These are phyloP conservation scores for Rutpela maculata DNA, from an alignment of 2,888 invertebrate species.

Conservation along the genomic window DNA sequence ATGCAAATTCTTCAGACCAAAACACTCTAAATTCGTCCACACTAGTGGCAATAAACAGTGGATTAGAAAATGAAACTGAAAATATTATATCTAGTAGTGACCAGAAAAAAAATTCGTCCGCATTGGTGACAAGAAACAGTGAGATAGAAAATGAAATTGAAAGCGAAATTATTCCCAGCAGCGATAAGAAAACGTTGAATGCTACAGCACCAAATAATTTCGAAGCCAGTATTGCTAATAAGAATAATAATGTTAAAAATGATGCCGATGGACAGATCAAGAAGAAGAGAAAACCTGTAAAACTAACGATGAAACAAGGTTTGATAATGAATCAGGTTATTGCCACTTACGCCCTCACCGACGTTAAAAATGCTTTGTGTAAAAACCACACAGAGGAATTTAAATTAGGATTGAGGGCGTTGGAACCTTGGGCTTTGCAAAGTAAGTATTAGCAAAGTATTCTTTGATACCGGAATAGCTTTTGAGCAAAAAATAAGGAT, in stretches of 20 bases:
- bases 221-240: neutral
- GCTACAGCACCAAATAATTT: conserved; percentile 32
- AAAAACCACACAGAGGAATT: conserved; percentile 65
- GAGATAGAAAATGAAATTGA: conserved; percentile 8
- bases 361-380: conserved; percentile 60
- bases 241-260: neutral
- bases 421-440: conserved; percentile 69
- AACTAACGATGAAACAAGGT: conserved; percentile 66
- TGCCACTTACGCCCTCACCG: conserved; percentile 61
- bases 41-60: neutral
- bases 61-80: conserved; percentile 5
- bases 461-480: conserved; percentile 16
- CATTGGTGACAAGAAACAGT: too few species aligned
- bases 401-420: conserved; percentile 62
- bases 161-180: conserved; percentile 2
- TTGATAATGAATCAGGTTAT: conserved; percentile 68
- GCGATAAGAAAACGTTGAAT: neutral
- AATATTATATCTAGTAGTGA: conserved; percentile 1
- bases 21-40: conserved; percentile 10
- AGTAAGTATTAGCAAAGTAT: conserved; percentile 59
- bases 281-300: conserved; percentile 51
- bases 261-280: neutral
- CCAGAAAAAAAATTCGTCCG: neutral
- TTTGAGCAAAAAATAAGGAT: neutral
- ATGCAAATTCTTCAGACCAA: conserved; percentile 9